phyloP scores from a whole-genome alignment of 2,797 vertebrate species.

The Xiphophorus birchmanni region DNA sequence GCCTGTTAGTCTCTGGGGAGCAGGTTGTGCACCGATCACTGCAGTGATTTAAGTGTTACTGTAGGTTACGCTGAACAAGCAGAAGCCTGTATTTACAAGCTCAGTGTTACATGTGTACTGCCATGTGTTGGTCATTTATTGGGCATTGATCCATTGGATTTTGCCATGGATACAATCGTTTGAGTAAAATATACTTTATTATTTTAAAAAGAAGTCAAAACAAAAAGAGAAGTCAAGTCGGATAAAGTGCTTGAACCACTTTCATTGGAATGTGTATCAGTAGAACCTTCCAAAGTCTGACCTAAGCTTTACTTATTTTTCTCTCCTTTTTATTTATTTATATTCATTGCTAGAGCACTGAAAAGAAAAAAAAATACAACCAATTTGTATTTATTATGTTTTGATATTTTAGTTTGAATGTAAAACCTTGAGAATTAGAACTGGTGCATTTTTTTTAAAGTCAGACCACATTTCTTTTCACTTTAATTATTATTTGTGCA shows the following conservation, averaged over 20 bases:
- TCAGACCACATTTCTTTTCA: background rate
- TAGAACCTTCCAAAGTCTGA: conserved; percentile 8
- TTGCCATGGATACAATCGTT: background rate
- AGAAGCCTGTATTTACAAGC: background rate
- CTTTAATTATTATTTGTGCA: background rate
- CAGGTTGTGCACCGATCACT: conserved; percentile 30
- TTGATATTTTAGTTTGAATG: background rate
- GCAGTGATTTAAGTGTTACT: conserved; percentile 11
- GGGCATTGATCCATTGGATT: background rate
- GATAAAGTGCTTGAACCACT: background rate
- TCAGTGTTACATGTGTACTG: background rate
- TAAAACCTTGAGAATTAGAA: background rate
- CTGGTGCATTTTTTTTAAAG: background rate
- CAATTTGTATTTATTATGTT: background rate
- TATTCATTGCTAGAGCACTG: background rate
- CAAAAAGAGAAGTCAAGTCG: conserved; percentile 6
- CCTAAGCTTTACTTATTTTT: conserved; percentile 34
- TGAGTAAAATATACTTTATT: background rate
- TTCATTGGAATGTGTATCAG: background rate
- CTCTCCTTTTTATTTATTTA: conserved; percentile 2
- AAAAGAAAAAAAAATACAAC: background rate
- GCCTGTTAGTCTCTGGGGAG: background rate
- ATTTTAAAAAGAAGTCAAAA: background rate
- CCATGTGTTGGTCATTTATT: background rate
- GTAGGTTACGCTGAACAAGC: background rate